Base-by-base conservation (phyloP, 2,888 invertebrate genomes). In the Opisthograptis luteolata region DNA sequence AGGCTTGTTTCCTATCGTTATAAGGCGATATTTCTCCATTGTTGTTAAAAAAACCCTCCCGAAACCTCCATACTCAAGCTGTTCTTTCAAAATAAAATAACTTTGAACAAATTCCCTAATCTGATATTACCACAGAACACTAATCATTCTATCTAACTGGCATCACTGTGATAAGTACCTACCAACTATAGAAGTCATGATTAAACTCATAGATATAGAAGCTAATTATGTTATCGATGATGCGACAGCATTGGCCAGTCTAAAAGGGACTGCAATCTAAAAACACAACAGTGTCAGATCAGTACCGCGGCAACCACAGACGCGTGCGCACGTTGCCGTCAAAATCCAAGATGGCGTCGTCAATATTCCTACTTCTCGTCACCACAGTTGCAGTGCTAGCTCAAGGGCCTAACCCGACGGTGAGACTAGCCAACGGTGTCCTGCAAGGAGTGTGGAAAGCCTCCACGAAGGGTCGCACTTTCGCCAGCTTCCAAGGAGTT, bases 401-500 rank as follows among this genome's bases (percentile, higher is more conserved):
- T 7, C 75, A 83, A 36, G 70, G 66, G 0, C 71, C 81, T 0
- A 79, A 79, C 10, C 89, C 89, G 0, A 62, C 77, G 0, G 79
- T 87, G 1, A 73, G 81, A 43, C 73, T 88, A 0, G 59, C 74
- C 1, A 73, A 84, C 41, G 91, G 91, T 0, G 39, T 79, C 0
- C 49, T 91, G 0, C 81, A 80, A 39, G 91, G 91, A 0, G 41
- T 77, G 0, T 91, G 89, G 91, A 82, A 79, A 45, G 65, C 73
- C 1, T 86, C 91, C 0, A 73, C 79, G 1, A 79, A 82, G 32
- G 84, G 89, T 13, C 69, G 91, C 56, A 67, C 73, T 0, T 93
- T 86, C 58, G 92, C 92, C 5, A 92, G 93, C 24, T 95, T 93
- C 61, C 87, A 92, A 60, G 94, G 94, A 0, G 83, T 95, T 34